Conservation (phyloP, 2,113 vertebrate genomes). For the Megaceryle maxima region DNA sequence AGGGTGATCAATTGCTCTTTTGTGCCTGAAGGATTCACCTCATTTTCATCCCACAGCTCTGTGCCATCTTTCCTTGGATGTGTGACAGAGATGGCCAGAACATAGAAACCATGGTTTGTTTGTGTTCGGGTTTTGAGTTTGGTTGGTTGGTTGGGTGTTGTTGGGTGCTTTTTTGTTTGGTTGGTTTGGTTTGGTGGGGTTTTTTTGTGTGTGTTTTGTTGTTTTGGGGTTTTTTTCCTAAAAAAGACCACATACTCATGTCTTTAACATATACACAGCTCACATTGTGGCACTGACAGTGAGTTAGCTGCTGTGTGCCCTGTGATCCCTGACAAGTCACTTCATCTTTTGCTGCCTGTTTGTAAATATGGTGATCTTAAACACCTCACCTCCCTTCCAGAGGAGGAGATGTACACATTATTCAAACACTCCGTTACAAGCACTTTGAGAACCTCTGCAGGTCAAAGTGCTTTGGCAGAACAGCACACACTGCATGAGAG, state of each 20-base stretch:
- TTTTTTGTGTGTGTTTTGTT: too few relatives aligned
- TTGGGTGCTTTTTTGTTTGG: too few relatives aligned
- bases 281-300: background rate
- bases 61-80: background rate
- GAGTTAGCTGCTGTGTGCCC: background rate
- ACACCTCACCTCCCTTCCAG: background rate
- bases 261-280: background rate
- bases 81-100: background rate
- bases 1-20: background rate
- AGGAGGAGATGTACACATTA: background rate
- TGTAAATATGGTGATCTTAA: background rate
- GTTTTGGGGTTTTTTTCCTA: background rate
- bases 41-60: background rate
- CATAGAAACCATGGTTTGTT: background rate
- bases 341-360: background rate
- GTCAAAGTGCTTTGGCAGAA: background rate
- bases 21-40: background rate
- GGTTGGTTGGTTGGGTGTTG: too few relatives aligned
- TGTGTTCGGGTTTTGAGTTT: too few relatives aligned
- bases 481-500: accelerated
- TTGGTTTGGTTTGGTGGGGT: too few relatives aligned
- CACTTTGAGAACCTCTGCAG: background rate
- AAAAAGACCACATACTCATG: background rate
- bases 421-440: background rate
- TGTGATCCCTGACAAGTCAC: background rate